phyloP scores from a whole-genome alignment of 1,140 invertebrate genomes.

The Cotesia typhae region DNA sequence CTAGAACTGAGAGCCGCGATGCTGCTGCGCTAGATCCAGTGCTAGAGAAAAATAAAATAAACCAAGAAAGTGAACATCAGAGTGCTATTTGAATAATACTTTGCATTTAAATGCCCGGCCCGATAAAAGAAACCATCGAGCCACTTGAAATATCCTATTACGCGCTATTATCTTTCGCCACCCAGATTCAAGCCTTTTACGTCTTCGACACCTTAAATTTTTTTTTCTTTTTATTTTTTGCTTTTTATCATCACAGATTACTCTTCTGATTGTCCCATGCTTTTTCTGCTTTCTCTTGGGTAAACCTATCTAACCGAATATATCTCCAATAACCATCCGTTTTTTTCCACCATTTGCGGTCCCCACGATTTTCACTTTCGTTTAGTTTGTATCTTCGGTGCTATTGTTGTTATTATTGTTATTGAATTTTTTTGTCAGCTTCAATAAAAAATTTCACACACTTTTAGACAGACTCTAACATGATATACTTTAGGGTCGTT shows the following conservation, averaged over 20 bases:
- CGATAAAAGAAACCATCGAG: slow-evolving; percentile 60
- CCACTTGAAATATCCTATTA: slow-evolving; percentile 62
- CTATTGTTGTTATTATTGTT: neutral
- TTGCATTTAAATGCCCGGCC: slow-evolving; percentile 60
- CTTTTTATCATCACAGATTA: slow-evolving; percentile 21
- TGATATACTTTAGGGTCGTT: no score
- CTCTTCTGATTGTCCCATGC: neutral
- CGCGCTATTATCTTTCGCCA: slow-evolving; percentile 54
- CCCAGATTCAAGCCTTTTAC: slow-evolving; percentile 36
- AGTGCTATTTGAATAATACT: slow-evolving; percentile 63
- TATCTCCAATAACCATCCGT: slow-evolving; percentile 21
- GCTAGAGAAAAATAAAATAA: slow-evolving; percentile 25
- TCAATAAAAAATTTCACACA: no score
- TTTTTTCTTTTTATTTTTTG: slow-evolving; percentile 15
- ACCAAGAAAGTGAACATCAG: slow-evolving; percentile 24
- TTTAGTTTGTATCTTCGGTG: neutral
- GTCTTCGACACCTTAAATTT: slow-evolving; percentile 32
- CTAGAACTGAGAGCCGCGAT: neutral
- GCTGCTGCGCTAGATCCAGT: slow-evolving; percentile 1
- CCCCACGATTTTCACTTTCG: neutral
- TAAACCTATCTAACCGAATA: slow-evolving; percentile 24
- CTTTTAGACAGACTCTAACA: no score
- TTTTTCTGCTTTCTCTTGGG: neutral
- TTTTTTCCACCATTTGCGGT: slow-evolving; percentile 12
- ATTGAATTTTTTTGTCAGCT: no score